These are phyloP conservation scores for Atta colombica DNA, from an alignment of 1,140 invertebrate genomes.

Conservation along the genomic window DNA sequence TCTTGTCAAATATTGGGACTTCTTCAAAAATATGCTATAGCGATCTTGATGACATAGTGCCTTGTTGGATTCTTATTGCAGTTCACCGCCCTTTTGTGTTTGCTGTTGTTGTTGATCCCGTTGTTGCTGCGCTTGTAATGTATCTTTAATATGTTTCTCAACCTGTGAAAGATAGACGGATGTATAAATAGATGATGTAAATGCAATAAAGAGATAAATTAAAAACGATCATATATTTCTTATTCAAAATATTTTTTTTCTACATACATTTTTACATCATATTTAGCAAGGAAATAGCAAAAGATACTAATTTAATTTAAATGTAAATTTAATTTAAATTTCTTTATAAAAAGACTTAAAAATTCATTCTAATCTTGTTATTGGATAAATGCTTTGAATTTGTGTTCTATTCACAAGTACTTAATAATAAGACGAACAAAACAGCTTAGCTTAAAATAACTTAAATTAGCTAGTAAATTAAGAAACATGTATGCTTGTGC, in stretches of 20 bases:
- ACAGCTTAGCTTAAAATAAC: background rate
- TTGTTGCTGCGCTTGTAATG: slow-evolving; percentile 78
- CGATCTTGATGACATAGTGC: slow-evolving; percentile 67
- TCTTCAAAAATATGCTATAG: slow-evolving; percentile 62
- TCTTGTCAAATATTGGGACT: slow-evolving; percentile 68
- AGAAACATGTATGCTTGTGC: slow-evolving; percentile 1
- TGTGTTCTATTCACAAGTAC: background rate
- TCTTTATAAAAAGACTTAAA: background rate
- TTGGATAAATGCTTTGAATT: background rate
- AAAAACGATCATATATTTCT: background rate
- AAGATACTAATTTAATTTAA: background rate
- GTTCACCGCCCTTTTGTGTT: slow-evolving; percentile 82
- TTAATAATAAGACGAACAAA: background rate
- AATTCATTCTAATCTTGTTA: background rate
- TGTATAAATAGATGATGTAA: background rate
- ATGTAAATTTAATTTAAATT: background rate
- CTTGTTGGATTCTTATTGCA: slow-evolving; percentile 82
- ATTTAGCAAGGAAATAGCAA: background rate
- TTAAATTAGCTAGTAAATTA: background rate
- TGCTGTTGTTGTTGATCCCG: slow-evolving; percentile 82
- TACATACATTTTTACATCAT: background rate
- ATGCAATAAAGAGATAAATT: slow-evolving; percentile 16
- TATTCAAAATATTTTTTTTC: background rate
- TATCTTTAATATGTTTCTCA: slow-evolving; percentile 88
- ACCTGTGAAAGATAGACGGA: slow-evolving; percentile 82